Percentiles rank a stretch among this genome's conserved stretches.
Evolutionary conservation across 2,888 invertebrate genomes (phyloP).

Genomic region (Acholoe squamosa): DNA sequence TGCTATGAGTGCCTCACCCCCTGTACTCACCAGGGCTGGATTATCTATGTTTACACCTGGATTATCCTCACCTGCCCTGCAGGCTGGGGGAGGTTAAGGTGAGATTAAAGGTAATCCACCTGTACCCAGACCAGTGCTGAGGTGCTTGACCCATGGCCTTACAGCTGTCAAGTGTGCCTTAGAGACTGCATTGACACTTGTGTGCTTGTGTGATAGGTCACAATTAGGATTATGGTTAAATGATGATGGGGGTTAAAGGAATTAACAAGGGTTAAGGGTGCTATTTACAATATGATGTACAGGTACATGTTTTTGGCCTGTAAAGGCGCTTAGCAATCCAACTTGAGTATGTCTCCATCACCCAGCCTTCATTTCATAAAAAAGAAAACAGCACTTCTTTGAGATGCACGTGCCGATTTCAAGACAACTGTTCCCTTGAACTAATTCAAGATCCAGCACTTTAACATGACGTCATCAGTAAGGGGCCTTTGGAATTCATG

Average conservation of each 20-base stretch:
- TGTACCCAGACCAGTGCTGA: not conserved
- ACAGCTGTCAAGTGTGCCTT: not conserved
- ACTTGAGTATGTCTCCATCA: too few relatives aligned
- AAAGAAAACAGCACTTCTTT: too few relatives aligned
- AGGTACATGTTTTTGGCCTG: too few relatives aligned
- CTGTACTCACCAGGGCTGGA: not conserved
- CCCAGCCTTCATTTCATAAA: too few relatives aligned
- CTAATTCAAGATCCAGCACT: too few relatives aligned
- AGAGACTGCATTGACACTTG: not conserved
- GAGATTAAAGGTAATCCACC: conserved; percentile 3
- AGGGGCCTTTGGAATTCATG: too few relatives aligned
- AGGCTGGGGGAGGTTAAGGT: not conserved
- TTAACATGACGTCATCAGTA: too few relatives aligned
- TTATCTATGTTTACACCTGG: conserved; percentile 8
- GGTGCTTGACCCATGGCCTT: not conserved
- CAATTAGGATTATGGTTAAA: not conserved
- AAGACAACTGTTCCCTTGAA: too few relatives aligned
- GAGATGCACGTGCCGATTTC: too few relatives aligned
- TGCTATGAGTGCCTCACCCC: not conserved
- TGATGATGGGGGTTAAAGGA: not conserved
- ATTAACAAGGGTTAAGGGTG: too few relatives aligned
- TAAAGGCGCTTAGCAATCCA: too few relatives aligned
- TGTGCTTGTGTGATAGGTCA: not conserved
- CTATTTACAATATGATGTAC: too few relatives aligned
- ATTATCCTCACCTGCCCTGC: conserved; percentile 22